Evolutionary conservation across 2,113 vertebrate genomes (phyloP), one percentile per base, ranked within the genome.

Genomic region (Miniopterus natalensis): DNA sequence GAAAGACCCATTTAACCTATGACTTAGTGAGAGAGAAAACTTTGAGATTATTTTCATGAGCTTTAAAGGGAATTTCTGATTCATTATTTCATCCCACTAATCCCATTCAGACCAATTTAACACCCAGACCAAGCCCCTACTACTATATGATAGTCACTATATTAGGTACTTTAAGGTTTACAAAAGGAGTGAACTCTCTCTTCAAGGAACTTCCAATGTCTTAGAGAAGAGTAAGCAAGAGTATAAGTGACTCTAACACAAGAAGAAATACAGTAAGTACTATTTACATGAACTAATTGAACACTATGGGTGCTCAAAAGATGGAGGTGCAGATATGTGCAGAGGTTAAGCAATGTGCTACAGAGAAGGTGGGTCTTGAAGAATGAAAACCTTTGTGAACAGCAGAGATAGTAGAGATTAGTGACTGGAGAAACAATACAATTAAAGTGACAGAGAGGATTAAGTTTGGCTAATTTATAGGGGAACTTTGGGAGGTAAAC

Each of bases 341-440:
- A 66, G 51, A 96, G 71, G 53, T 92, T 53, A 55, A 40, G 47
- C 90, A 70, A 66, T 74, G 42, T 20, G 75, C 45, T 84, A 65
- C 8, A 42, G 65, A 70, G 66, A 77, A 92, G 3, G 23, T 61
- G 3, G 45, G 45, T 51, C 51, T 87, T 77, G 18, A 90, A 81
- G 68, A 63, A 92, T 65, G 68, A 95, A 53, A 51, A 90, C 53
- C 78, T 53, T 95, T 71, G 65, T 89, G 57, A 81, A 59, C 29
- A 93, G 21, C 42, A 49, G 57, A 84, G 61, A 84, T 6, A 42
- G 42, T 36, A 66, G 13, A 81, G 71, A 27, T 79, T 80, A 73
- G 59, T 74, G 36, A 51, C 49, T 71, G 59, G 42, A 93, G 27
- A 73, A 89, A 84, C 88, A 93, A 57, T 45, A 53, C 79, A 89